Base-by-base conservation (phyloP, 1,140 invertebrate species). In the Rhagoletis pomonella region DNA sequence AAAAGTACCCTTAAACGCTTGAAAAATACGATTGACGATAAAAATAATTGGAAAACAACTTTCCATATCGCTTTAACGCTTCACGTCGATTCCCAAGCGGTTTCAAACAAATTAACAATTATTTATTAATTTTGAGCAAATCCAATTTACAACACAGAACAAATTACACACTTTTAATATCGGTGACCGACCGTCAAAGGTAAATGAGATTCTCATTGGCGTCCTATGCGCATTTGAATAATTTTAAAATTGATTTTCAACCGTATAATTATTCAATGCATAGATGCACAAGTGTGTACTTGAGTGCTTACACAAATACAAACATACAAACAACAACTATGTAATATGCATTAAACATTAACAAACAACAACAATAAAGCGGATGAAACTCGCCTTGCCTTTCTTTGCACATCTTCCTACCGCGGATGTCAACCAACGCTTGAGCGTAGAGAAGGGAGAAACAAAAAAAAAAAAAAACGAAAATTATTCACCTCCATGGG, bases 261-360 rank as follows among this genome's bases (percentile, higher is more conserved):
- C 4, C 73, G n/a, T 81, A 55, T 81, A 81, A 81, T 81, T 81
- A 55, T 81, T 81, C 47, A 81, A 81, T 81, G 73, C 47, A 10
- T 81, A 47, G 12, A 58, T 81, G 73, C 73, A 81, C 50, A 81
- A 77, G 47, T 77, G 65, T 67, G 42, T 39, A 67, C 65, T 39
- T 67, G 12, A 59, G 12, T 59, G 12, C 17, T 44, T 17, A 73
- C 67, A 73, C 39, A 73, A 14, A 47, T 14, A 39, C 67, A 73
- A 73, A 73, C 42, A 67, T 39, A 67, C 65, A 67, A 67, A 19
- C 65, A n/a, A 67, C 9, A 29, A 29, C 29, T 29, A 29, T 29
- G 29, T 29, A 29, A 29, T 29, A 29, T 55, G 50, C 50, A 55
- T 7, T 55, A 55, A 55, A 55, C 50, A 55, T 55, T 7, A 55